Evolutionary conservation across 2,113 vertebrate species (phyloP).

Genomic region (Bos javanicus): DNA sequence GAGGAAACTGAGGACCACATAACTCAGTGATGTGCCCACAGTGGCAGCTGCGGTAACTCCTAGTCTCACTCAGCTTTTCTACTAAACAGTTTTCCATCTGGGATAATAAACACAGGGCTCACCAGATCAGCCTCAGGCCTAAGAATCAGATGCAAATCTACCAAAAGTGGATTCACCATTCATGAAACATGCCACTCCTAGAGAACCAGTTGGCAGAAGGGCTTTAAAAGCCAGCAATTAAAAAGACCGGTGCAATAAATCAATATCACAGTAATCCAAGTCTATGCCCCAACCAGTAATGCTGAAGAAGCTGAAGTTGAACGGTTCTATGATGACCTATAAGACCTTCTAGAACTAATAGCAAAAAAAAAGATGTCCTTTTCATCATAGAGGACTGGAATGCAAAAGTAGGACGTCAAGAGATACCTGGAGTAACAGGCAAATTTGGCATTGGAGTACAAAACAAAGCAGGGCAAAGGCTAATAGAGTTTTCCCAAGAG

Average conservation of each 20-base stretch:
- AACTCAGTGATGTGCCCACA: background rate
- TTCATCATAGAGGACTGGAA: background rate
- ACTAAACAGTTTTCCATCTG: background rate
- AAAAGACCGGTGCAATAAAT: background rate
- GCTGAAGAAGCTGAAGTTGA: background rate
- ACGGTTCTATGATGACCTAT: background rate
- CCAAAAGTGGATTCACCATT: background rate
- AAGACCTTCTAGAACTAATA: background rate
- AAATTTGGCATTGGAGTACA: background rate
- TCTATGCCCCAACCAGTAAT: background rate
- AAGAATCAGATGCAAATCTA: background rate
- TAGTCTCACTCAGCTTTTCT: background rate
- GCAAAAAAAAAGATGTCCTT: background rate
- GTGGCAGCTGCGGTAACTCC: background rate
- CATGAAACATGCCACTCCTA: background rate
- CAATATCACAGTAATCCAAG: background rate
- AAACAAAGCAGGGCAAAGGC: background rate
- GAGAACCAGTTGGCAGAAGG: background rate
- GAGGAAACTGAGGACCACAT: background rate
- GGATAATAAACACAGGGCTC: background rate
- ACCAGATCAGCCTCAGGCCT: background rate
- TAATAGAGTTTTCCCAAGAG: background rate
- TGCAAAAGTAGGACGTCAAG: background rate
- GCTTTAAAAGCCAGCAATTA: background rate
- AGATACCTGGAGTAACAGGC: background rate